Evolutionary conservation across 2,888 invertebrate species (phyloP).

Genomic region (Sycophila texana): DNA sequence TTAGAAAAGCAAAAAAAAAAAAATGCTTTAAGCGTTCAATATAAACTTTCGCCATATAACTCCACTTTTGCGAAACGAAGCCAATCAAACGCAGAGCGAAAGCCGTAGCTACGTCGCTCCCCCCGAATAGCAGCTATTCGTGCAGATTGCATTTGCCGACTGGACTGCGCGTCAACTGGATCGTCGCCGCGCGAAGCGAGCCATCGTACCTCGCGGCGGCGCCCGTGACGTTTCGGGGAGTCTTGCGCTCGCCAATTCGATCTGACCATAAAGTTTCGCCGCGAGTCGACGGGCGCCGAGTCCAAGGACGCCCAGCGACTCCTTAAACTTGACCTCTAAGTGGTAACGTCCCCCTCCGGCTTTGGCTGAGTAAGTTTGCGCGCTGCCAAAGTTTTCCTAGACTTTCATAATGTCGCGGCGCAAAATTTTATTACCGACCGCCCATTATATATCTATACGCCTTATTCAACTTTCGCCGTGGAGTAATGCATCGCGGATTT

Average conservation of each 20-base stretch:
- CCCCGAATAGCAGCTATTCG: too few relatives aligned
- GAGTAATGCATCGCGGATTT: constrained; percentile 33
- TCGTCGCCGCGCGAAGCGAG: too few relatives aligned
- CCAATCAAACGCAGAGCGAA: not conserved
- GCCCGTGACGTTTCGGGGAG: not conserved
- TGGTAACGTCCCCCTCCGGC: constrained; percentile 34
- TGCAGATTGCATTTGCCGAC: constrained; percentile 20
- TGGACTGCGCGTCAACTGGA: not conserved
- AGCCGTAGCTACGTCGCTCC: not conserved
- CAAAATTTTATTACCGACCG: constrained; percentile 50
- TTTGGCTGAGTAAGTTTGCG: constrained; percentile 50
- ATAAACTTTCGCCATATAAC: too few relatives aligned
- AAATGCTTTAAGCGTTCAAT: not conserved
- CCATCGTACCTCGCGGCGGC: too few relatives aligned
- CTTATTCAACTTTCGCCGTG: constrained; percentile 26
- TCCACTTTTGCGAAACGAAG: not conserved
- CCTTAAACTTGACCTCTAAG: constrained; percentile 71
- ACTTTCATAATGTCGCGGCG: constrained; percentile 57
- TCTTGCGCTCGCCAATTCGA: constrained; percentile 35
- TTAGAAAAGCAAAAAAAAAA: too few relatives aligned
- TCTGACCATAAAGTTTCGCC: constrained; percentile 69
- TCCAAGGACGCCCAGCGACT: constrained; percentile 67
- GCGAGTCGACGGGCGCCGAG: constrained; percentile 42
- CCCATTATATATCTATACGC: constrained; percentile 21
- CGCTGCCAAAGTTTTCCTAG: constrained; percentile 55